Percentiles rank a stretch among this genome's conserved stretches.
Evolutionary conservation across 2,797 vertebrate genomes (phyloP).

Genomic region (Siniperca scherzeri): DNA sequence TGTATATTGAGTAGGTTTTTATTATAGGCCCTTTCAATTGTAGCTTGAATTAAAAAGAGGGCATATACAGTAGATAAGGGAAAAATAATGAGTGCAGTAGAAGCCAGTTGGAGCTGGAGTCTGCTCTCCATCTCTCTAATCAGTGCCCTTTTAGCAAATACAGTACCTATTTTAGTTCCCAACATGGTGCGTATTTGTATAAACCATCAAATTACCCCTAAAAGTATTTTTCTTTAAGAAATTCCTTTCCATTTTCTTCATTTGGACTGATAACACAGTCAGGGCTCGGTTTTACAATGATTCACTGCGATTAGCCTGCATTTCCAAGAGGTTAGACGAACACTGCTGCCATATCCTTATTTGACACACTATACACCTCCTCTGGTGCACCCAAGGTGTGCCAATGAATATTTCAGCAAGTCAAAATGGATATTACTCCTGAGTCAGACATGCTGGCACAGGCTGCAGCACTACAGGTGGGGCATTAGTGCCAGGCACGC

Average conservation of each 20-base stretch:
- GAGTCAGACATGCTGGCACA: conserved; percentile 72
- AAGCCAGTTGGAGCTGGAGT: not conserved
- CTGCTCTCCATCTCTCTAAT: conserved; percentile 12
- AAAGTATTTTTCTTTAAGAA: conserved; percentile 6
- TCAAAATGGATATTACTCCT: conserved; percentile 82
- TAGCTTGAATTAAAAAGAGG: conserved; percentile 2
- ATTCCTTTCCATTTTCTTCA: conserved; percentile 11
- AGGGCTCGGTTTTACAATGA: conserved; percentile 16
- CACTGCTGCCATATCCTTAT: conserved; percentile 60
- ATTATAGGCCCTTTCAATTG: not conserved
- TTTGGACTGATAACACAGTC: conserved; percentile 10
- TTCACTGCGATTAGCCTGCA: conserved; percentile 51
- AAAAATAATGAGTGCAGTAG: conserved; percentile 8
- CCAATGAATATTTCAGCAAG: conserved; percentile 85
- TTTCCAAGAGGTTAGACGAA: conserved; percentile 56
- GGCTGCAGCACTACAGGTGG: conserved; percentile 69
- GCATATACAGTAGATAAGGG: not conserved
- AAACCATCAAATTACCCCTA: not conserved
- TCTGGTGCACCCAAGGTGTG: conserved; percentile 64
- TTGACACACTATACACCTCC: conserved; percentile 72
- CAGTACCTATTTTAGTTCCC: not conserved
- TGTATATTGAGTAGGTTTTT: conserved; percentile 1
- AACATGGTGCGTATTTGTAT: not conserved
- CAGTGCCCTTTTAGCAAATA: not conserved
- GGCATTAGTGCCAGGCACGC: conserved; percentile 59